Evolutionary conservation across 2,888 invertebrate genomes (phyloP).

Genomic region (Eretmocerus hayati): DNA sequence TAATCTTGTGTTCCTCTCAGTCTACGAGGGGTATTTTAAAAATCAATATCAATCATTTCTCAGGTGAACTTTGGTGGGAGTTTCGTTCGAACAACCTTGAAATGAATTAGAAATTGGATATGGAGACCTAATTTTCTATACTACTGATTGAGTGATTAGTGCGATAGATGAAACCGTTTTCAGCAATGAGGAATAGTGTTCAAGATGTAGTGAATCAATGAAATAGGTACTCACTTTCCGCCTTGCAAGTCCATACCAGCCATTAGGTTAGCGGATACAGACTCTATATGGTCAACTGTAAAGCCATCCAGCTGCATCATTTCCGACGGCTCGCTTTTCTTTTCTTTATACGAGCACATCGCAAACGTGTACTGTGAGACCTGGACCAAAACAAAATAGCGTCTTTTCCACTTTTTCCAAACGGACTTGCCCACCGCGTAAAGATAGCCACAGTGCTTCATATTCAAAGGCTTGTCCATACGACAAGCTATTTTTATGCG

Average conservation of each 20-base stretch:
- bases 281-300: slow-evolving; percentile 98
- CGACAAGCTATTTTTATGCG: slow-evolving; percentile 95
- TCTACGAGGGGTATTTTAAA: too few relatives aligned
- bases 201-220: too few relatives aligned
- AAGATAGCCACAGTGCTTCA: slow-evolving; percentile 97
- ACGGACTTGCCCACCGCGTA: slow-evolving; percentile 93
- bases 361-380: slow-evolving; percentile 99
- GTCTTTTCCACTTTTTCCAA: slow-evolving; percentile 99
- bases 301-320: slow-evolving; percentile 99
- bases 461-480: slow-evolving; percentile 97
- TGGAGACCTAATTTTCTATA: too few relatives aligned
- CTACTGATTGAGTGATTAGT: too few relatives aligned
- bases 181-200: too few relatives aligned
- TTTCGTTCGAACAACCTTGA: too few relatives aligned
- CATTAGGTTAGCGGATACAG: slow-evolving; percentile 84
- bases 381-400: slow-evolving; percentile 97
- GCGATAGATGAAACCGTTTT: too few relatives aligned
- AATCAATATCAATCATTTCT: too few relatives aligned
- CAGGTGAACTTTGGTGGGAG: too few relatives aligned
- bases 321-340: slow-evolving; percentile 98
- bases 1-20: too few relatives aligned
- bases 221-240: slow-evolving; percentile 43
- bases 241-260: slow-evolving; percentile 68
- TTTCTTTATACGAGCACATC: slow-evolving; percentile 98
- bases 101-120: too few relatives aligned